Base-by-base conservation (phyloP, 2,888 invertebrate species). In the Phalera bucephala region DNA sequence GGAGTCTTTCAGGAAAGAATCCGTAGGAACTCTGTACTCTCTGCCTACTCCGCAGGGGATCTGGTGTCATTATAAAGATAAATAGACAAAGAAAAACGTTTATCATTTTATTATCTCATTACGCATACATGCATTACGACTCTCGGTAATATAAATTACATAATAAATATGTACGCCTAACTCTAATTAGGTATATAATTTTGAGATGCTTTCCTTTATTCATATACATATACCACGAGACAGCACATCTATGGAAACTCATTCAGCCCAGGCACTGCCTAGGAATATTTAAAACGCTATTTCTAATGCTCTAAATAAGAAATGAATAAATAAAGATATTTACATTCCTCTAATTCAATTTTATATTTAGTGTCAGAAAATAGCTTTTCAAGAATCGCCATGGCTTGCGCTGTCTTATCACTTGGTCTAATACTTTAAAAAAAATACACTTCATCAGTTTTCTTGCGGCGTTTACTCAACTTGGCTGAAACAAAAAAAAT, bases 121-220 rank as follows among this genome's bases (percentile, higher is more conserved):
- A 63, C 72, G 60, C 73, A 73, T 50, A 72, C 70, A 70, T 67
- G 62, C 63, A 64, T 22, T 10, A 22, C 25, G 25, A 60, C 53
- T 55, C 55, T 52, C 50, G 66, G 65, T 59, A 60, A 63, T 64
- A 71, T 72, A 69, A 71, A 71, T 69, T 73, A 64, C 61, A 62
- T 65, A 71, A 79, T 77, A 76, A 83, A 82, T 83, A 83, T 76
- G 77, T 81, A 82, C 52, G 66, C 72, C 79, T 83, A 84, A 56
- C 41, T 64, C 79, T 83, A 84, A 64, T 14, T 64, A 27, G 8
- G 2, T 21, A 61, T 72, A 70, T 55, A 72, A 71, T 72, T 72
- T 70, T 65, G 80, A 81, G 80, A 80, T 74, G 75, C 69, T 71
- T 73, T 75, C 55, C 58, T 62, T 59, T 71, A 68, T 17, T n/a